Conservation (phyloP, 2,797 vertebrate genomes). For the Sebastes minor region DNA sequence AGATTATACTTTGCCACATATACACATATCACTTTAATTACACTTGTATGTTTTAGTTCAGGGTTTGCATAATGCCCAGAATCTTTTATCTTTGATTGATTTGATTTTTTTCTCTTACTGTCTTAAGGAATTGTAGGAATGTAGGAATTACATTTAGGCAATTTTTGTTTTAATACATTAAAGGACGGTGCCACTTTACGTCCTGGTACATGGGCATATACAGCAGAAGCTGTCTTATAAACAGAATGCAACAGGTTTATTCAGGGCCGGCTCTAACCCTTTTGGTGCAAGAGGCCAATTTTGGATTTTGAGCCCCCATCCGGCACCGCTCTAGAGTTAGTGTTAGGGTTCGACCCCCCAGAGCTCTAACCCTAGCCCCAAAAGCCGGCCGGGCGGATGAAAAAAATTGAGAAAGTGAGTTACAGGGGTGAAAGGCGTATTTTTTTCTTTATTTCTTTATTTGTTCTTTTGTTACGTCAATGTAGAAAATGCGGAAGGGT, state of each 20-base stretch:
- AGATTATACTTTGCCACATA: neutral
- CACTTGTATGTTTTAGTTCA: neutral
- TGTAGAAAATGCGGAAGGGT: too few species aligned
- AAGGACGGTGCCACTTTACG: neutral
- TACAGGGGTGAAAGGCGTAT: too few species aligned
- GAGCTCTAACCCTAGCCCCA: too few species aligned
- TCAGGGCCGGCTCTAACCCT: neutral
- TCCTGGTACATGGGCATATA: neutral
- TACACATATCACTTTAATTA: neutral
- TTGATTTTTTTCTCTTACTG: neutral
- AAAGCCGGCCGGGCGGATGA: accelerated
- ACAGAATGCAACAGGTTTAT: neutral
- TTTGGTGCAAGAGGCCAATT: too few species aligned
- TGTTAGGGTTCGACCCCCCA: too few species aligned
- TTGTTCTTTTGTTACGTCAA: too few species aligned
- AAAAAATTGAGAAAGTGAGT: too few species aligned
- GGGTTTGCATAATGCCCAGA: neutral
- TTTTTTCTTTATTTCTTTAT: too few species aligned
- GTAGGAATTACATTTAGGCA: neutral
- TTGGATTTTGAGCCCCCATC: too few species aligned
- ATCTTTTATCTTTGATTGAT: neutral
- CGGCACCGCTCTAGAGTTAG: too few species aligned
- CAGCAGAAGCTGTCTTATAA: neutral
- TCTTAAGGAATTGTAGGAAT: neutral
- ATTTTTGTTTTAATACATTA: neutral